A percentile compares a stretch with the other conserved stretches of the same genome.
Conservation (phyloP, 2,113 vertebrate genomes). For the Anarrhichthys ocellatus region DNA sequence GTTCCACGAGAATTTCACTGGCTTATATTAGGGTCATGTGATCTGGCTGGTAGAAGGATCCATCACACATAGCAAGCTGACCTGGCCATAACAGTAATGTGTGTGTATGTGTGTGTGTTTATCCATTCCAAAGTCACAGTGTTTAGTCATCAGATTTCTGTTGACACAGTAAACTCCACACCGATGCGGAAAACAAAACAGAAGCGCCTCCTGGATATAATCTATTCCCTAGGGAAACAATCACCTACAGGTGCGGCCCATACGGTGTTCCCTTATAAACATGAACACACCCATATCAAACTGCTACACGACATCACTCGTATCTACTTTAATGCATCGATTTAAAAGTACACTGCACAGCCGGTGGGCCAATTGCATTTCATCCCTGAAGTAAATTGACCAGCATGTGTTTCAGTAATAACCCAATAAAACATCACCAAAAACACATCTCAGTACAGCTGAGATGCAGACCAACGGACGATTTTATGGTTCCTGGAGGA, state of each 20-base stretch:
- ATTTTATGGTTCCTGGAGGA: conserved; percentile 48
- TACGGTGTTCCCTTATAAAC: not conserved
- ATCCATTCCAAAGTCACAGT: conserved; percentile 44
- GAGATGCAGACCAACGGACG: conserved; percentile 13
- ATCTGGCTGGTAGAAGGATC: conserved; percentile 65
- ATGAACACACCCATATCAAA: not conserved
- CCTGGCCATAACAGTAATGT: conserved; percentile 58
- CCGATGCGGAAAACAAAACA: conserved; percentile 46
- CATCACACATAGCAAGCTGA: conserved; percentile 63
- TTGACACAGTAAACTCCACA: conserved; percentile 74
- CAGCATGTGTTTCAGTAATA: conserved; percentile 44
- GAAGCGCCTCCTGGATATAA: not conserved
- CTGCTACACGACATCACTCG: conserved; percentile 11
- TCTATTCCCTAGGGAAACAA: not conserved
- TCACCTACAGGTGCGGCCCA: conserved; percentile 10
- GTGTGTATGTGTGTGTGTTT: conserved; percentile 33
- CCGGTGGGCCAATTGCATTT: conserved; percentile 20
- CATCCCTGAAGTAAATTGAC: conserved; percentile 23
- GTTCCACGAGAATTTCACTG: conserved; percentile 59
- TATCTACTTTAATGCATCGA: conserved; percentile 24
- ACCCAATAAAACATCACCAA: conserved; percentile 42
- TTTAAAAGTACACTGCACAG: not conserved
- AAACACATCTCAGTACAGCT: conserved; percentile 24
- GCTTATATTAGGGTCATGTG: conserved; percentile 67
- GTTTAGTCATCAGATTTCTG: conserved; percentile 77